A percentile compares a stretch with the other conserved stretches of the same genome.
phyloP scores from a whole-genome alignment of 2,797 vertebrate genomes.

The Alca torda region DNA sequence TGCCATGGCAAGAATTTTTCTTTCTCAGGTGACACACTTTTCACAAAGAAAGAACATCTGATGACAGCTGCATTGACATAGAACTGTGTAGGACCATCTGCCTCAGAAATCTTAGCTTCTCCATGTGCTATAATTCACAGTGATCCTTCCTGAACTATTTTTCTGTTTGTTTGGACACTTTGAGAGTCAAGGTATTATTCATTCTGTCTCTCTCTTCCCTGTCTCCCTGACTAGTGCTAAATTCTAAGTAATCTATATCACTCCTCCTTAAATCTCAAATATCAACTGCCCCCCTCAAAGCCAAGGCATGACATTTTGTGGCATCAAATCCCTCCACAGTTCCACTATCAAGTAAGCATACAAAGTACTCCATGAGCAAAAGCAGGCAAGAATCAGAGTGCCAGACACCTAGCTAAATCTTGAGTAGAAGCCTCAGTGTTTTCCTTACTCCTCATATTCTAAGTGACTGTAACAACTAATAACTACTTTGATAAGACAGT shows the following conservation, averaged over 20 bases:
- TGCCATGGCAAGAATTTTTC: not conserved
- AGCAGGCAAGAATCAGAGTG: not conserved
- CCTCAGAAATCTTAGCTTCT: not conserved
- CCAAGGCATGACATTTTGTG: not conserved
- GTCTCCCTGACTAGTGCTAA: not conserved
- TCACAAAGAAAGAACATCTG: not conserved
- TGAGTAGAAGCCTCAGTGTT: not conserved
- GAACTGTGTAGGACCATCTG: not conserved
- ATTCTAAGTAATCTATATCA: not conserved
- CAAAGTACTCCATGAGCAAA: not conserved
- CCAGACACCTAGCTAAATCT: not conserved
- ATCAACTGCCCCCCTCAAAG: not conserved
- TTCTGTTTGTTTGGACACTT: not conserved
- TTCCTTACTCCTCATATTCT: not conserved
- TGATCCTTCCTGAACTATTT: not conserved
- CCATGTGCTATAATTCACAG: not conserved
- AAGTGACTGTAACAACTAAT: not conserved
- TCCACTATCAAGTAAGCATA: not conserved
- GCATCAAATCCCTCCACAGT: not conserved
- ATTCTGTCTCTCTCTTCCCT: not conserved
- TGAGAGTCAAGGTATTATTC: not conserved
- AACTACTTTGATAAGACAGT: not conserved
- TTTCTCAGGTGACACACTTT: not conserved
- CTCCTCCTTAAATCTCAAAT: not conserved
- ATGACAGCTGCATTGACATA: not conserved